Conservation (phyloP, 1,140 invertebrate genomes). For the Bombus fervidus region DNA sequence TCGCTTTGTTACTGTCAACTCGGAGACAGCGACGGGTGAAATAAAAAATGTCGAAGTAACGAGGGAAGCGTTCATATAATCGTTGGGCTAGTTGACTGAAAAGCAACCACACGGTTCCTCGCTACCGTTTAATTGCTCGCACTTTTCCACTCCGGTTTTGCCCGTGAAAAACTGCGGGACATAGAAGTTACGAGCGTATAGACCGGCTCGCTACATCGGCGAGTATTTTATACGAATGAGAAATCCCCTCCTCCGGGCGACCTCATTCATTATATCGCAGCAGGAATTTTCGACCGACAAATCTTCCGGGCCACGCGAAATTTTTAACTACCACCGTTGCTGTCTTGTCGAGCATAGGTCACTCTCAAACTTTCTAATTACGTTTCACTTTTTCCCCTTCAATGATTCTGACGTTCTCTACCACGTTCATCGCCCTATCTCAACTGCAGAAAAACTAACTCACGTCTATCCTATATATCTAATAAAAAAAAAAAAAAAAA, state of each 20-base stretch:
- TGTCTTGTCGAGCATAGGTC: neutral
- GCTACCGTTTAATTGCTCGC: constrained; percentile 65
- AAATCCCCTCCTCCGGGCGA: neutral
- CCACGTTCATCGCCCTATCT: neutral
- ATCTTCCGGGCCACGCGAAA: constrained; percentile 14
- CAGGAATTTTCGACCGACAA: constrained; percentile 28
- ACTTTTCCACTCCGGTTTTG: constrained; percentile 37
- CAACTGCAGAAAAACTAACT: neutral
- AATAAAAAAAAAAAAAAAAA: neutral
- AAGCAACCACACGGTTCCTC: constrained; percentile 39
- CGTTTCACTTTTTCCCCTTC: neutral
- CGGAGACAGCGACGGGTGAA: constrained; percentile 3
- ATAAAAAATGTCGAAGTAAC: constrained; percentile 38
- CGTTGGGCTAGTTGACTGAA: constrained; percentile 55
- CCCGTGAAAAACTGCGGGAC: constrained; percentile 22
- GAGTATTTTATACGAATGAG: constrained; percentile 35
- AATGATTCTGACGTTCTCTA: neutral
- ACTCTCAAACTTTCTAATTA: constrained; percentile 5
- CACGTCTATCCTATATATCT: neutral
- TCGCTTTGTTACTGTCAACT: constrained; percentile 43
- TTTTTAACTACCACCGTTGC: constrained; percentile 8
- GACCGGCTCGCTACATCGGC: constrained; percentile 1
- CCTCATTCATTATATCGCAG: constrained; percentile 28
- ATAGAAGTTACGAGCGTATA: constrained; percentile 24
- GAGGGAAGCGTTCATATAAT: constrained; percentile 56